Base-by-base conservation (phyloP, 2,113 vertebrate species). In the Boleophthalmus pectinirostris region DNA sequence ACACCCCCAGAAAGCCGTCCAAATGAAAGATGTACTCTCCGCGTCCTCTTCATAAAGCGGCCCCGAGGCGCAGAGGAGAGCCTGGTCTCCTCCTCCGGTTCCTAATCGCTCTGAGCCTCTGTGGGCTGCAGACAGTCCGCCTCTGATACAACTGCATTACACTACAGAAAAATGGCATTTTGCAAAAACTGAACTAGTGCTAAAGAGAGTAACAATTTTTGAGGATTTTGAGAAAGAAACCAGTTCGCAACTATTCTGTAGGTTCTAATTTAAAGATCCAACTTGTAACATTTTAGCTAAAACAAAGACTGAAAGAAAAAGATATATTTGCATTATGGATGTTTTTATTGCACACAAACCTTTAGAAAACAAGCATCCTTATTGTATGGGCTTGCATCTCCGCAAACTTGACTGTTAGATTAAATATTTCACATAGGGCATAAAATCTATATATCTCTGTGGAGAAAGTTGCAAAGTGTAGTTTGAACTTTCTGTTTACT, bases 11-110 rank as follows among this genome's bases (percentile, higher is more conserved):
- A 80, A 69, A 77, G 81, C 74, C 72, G 77, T 75, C 79, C 49
- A 79, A 83, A 73, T 81, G 73, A 85, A 80, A 84, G 73, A 79
- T 86, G 80, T 81, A 75, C 79, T 84, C 73, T 76, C 74, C 69
- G 63, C 72, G 38, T 77, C 73, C 69, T 61, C 56, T 53, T 83
- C 54, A 73, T 80, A 73, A 75, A 73, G 70, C 58, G 47, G 43
- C 77, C 83, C 63, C 1, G 35, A 79, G 77, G 82, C 79, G 73
- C 51, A 54, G 65, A 77, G 74, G 57, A 78, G 82, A 73, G 47
- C 60, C 72, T 54, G 2, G 72, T 72, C 24, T 3, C 75, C 56
- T 72, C 73, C 75, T 80, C 56, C 72, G 24, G 25, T 66, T 53
- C 60, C 83, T 77, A 68, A 87, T 88, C 85, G 80, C 7, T 21